Evolutionary conservation across 2,888 invertebrate genomes (phyloP).

Genomic region (Trichopria drosophilae): DNA sequence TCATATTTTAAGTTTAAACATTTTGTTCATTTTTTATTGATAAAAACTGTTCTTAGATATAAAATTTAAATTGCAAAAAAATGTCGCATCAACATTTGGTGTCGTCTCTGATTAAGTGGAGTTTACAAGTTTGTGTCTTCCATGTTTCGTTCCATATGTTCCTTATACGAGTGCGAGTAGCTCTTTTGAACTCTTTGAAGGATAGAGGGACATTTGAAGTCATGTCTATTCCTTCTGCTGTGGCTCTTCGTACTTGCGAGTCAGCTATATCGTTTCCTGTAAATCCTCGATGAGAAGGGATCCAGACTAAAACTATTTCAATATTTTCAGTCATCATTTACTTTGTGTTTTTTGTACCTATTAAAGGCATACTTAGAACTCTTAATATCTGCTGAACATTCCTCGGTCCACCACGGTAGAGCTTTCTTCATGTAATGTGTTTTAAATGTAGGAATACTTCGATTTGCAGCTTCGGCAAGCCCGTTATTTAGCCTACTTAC

Average conservation of each 20-base stretch:
- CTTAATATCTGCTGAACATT: constrained; percentile 17
- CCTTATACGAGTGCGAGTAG: not conserved
- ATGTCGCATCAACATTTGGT: too few relatives aligned
- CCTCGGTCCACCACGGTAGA: constrained; percentile 36
- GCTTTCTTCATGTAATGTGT: constrained; percentile 17
- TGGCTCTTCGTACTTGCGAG: too few relatives aligned
- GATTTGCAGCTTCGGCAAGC: too few relatives aligned
- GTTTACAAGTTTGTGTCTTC: not conserved
- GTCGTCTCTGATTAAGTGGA: not conserved
- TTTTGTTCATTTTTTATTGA: too few relatives aligned
- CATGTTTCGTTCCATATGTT: not conserved
- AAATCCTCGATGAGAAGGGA: not conserved
- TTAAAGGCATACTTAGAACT: constrained; percentile 27
- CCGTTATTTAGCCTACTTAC: too few relatives aligned
- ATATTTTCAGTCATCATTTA: not conserved
- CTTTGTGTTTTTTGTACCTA: constrained; percentile 21
- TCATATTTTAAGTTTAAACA: too few relatives aligned
- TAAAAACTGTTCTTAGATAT: too few relatives aligned
- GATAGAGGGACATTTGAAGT: too few relatives aligned
- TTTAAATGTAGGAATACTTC: not conserved
- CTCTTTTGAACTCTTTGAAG: too few relatives aligned
- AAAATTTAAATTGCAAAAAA: too few relatives aligned
- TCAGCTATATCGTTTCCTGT: not conserved
- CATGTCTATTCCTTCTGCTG: too few relatives aligned
- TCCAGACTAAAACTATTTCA: not conserved